phyloP scores from a whole-genome alignment of 2,797 vertebrate species.

The Pipistrellus kuhlii region DNA sequence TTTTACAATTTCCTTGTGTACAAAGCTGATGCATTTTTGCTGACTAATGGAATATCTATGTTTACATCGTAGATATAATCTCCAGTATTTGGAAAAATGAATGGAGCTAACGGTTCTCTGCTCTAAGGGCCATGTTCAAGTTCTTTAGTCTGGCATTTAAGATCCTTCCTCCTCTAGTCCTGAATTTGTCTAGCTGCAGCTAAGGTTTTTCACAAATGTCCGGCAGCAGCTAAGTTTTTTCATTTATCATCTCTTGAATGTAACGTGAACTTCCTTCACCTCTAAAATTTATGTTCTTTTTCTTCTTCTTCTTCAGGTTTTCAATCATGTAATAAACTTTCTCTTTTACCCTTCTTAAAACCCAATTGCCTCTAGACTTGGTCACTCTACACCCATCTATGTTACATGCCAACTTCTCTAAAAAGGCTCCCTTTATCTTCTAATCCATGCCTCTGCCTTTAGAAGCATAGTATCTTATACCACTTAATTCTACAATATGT shows the following conservation, averaged over 20 bases:
- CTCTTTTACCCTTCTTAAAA: background rate
- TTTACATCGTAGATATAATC: background rate
- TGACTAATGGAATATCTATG: conserved; percentile 52
- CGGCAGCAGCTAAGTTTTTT: background rate
- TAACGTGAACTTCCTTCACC: background rate
- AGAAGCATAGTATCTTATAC: background rate
- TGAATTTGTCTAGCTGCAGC: no score
- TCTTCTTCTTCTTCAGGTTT: background rate
- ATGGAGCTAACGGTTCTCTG: background rate
- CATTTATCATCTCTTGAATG: background rate
- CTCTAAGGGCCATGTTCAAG: background rate
- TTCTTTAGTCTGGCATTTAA: background rate
- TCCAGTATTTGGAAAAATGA: background rate
- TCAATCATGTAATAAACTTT: background rate
- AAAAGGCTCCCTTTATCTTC: background rate
- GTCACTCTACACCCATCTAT: background rate
- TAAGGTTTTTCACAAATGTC: background rate
- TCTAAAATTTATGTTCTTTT: background rate
- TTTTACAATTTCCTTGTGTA: conserved; percentile 63
- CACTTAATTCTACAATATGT: background rate
- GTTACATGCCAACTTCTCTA: background rate
- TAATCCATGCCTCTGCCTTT: background rate
- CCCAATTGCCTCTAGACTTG: background rate
- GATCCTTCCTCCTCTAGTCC: background rate
- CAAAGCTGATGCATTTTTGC: conserved; percentile 53